Evolutionary conservation across 2,888 invertebrate genomes (phyloP).

Genomic region (Branchipolynoe longqiensis): DNA sequence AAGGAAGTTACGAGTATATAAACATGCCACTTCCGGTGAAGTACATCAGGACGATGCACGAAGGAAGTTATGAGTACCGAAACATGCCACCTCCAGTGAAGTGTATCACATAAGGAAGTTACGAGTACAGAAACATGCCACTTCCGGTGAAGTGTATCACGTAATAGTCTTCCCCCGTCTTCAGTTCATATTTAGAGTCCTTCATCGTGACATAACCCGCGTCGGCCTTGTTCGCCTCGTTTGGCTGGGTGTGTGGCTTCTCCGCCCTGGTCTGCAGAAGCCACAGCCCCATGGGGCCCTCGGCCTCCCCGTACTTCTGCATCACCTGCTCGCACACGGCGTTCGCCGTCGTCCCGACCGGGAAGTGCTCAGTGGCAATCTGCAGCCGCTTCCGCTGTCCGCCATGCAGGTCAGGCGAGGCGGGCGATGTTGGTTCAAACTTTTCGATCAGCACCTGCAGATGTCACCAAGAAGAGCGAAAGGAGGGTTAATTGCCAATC

Average conservation of each 20-base stretch:
- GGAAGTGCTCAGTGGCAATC: constrained; percentile 42
- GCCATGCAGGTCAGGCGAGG: not conserved
- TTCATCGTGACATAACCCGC: constrained; percentile 3
- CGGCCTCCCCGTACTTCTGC: constrained; percentile 17
- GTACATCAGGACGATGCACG: too few species aligned
- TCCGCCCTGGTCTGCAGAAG: constrained; percentile 14
- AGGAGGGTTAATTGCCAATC: too few species aligned
- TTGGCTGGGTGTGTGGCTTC: not conserved
- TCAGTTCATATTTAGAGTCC: constrained; percentile 48
- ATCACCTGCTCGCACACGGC: constrained; percentile 27
- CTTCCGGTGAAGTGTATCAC: constrained; percentile 41
- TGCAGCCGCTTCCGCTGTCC: constrained; percentile 34
- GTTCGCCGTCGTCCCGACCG: constrained; percentile 33
- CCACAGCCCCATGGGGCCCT: constrained; percentile 39
- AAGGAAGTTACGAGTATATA: too few species aligned
- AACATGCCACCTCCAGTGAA: too few species aligned
- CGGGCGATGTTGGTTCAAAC: constrained; percentile 37
- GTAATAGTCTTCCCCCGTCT: constrained; percentile 20
- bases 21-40: too few species aligned
- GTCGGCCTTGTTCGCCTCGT: not conserved
- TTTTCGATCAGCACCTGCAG: constrained; percentile 31
- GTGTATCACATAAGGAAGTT: not conserved
- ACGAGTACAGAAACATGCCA: constrained; percentile 47
- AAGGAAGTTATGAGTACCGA: too few species aligned
- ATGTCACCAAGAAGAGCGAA: too few species aligned